Percentiles rank a stretch among this genome's conserved stretches.
Evolutionary conservation across 1,140 invertebrate species (phyloP).

Genomic region (Eubasilissa regina): DNA sequence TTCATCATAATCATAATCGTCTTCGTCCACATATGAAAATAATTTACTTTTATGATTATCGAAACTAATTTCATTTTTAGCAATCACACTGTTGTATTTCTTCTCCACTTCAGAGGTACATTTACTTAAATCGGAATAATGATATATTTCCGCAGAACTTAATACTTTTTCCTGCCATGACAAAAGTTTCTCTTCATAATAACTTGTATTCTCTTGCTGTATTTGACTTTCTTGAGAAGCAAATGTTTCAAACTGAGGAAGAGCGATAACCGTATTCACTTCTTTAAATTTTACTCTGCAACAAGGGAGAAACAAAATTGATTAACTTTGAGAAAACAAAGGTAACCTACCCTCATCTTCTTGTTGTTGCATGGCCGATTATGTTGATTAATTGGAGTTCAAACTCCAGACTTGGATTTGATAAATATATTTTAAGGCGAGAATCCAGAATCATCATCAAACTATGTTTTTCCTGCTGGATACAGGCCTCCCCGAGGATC

Average conservation of each 20-base stretch:
- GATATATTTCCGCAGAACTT: slow-evolving; percentile 63
- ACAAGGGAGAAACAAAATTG: background rate
- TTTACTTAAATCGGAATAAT: slow-evolving; percentile 63
- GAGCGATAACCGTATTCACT: slow-evolving; percentile 62
- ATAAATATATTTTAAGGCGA: too few relatives aligned
- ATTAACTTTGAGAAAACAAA: background rate
- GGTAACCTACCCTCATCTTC: background rate
- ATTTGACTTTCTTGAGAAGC: slow-evolving; percentile 58
- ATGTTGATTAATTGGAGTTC: too few relatives aligned
- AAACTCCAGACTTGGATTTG: too few relatives aligned
- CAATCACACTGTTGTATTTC: slow-evolving; percentile 63
- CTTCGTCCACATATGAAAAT: slow-evolving; percentile 66
- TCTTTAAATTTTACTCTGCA: slow-evolving; percentile 66
- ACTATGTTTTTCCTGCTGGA: too few relatives aligned
- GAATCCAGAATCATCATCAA: too few relatives aligned
- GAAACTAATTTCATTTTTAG: slow-evolving; percentile 56
- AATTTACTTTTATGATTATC: slow-evolving; percentile 61
- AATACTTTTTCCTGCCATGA: slow-evolving; percentile 70
- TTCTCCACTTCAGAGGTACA: slow-evolving; percentile 64
- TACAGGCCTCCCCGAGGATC: too few relatives aligned
- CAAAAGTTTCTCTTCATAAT: slow-evolving; percentile 63
- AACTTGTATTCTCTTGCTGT: slow-evolving; percentile 57
- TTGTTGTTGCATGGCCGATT: too few relatives aligned
- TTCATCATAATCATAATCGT: slow-evolving; percentile 59
- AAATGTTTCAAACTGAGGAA: slow-evolving; percentile 66